These are phyloP conservation scores for Glossophaga mutica DNA, from an alignment of 2,797 vertebrate genomes.

Conservation along the genomic window DNA sequence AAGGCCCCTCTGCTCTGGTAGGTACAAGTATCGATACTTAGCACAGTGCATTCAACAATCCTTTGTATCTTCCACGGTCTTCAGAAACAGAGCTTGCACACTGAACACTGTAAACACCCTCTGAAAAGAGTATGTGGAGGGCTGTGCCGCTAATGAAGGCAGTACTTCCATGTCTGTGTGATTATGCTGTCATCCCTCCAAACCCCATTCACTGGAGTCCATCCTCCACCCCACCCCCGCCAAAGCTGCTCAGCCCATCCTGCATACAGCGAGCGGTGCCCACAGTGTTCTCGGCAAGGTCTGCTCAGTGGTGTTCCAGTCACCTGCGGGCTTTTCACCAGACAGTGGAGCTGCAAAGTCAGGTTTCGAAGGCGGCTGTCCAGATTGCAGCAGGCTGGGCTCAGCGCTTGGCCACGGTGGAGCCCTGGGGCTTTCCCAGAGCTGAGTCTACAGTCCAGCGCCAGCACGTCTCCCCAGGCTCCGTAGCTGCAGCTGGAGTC, in stretches of 20 bases:
- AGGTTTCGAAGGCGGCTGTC: not conserved
- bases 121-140: not conserved
- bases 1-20: not conserved
- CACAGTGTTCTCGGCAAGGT: rapidly evolving
- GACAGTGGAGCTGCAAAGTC: not conserved
- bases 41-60: not conserved
- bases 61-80: not conserved
- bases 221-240: not conserved
- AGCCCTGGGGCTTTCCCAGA: not conserved
- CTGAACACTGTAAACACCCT: not conserved
- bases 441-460: not conserved
- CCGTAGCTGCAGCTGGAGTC: not conserved
- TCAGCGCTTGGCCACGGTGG: not conserved
- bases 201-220: not conserved
- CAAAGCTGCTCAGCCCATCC: not conserved
- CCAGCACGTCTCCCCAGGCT: not conserved
- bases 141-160: not conserved
- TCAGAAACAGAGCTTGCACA: not conserved
- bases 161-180: not conserved
- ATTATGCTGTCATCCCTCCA: not conserved
- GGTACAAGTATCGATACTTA: not conserved
- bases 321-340: not conserved
- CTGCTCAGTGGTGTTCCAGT: not conserved
- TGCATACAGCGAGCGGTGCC: not conserved
- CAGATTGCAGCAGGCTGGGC: not conserved